These are phyloP conservation scores for Heliconius erato DNA, from an alignment of 2,888 invertebrate species.

Conservation along the genomic window DNA sequence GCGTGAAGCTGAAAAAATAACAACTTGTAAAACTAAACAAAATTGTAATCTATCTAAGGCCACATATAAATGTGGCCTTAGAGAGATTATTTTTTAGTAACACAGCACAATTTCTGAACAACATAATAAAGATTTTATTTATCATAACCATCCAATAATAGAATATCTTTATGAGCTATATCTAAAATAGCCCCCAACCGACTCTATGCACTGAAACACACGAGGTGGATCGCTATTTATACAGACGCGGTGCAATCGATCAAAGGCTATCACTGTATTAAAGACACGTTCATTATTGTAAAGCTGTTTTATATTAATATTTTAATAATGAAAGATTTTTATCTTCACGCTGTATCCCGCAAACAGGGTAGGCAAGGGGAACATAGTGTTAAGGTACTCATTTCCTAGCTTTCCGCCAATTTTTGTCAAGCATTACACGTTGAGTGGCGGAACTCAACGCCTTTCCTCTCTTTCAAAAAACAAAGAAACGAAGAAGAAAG, in stretches of 20 bases:
- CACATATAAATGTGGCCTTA: no score
- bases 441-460: no score
- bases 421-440: no score
- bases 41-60: neutral
- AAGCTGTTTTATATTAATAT: neutral
- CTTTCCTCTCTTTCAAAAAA: no score
- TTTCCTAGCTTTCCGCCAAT: no score
- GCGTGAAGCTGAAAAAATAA: no score
- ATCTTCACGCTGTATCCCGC: no score
- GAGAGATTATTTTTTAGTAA: neutral
- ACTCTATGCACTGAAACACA: conserved; percentile 14
- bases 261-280: conserved; percentile 23
- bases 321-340: neutral
- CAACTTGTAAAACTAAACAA: no score
- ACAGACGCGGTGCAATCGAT: conserved; percentile 27
- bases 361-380: no score
- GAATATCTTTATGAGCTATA: neutral
- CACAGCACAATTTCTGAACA: neutral
- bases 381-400: no score
- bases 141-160: conserved; percentile 13
- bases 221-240: conserved; percentile 30
- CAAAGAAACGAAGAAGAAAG: no score
- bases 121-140: neutral
- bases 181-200: conserved; percentile 17
- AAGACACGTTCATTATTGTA: conserved; percentile 19